Conservation (phyloP, 2,797 vertebrate species). For the Neostethus bicornis region DNA sequence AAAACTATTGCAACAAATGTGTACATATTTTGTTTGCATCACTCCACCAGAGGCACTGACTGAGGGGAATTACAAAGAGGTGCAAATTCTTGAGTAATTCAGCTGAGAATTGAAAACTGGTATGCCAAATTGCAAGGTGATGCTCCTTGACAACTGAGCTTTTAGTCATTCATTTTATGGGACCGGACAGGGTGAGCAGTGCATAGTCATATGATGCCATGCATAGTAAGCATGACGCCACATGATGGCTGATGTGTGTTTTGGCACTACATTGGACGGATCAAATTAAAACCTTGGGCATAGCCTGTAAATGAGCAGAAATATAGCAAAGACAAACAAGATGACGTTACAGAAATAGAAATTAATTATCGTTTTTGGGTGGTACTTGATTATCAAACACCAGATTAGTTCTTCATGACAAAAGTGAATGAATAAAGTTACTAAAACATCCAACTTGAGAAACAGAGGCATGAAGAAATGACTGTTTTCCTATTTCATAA, state of each 20-base stretch:
- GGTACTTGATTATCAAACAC: background rate
- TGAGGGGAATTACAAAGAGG: background rate
- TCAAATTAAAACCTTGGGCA: constrained; percentile 58
- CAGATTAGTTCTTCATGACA: background rate
- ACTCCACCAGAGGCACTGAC: background rate
- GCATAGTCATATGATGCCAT: constrained; percentile 48
- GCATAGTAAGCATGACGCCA: constrained; percentile 40
- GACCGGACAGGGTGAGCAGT: constrained; percentile 13
- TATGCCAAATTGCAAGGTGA: constrained; percentile 4
- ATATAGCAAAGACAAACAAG: constrained; percentile 31
- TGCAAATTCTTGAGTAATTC: constrained; percentile 1
- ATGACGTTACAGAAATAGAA: constrained; percentile 9
- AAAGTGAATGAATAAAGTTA: background rate
- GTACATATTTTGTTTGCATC: background rate
- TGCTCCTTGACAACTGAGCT: background rate
- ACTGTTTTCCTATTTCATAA: too few species aligned
- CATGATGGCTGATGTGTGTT: constrained; percentile 45
- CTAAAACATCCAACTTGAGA: too few species aligned
- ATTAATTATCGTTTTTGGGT: constrained; percentile 8
- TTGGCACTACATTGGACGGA: constrained; percentile 40
- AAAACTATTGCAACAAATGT: background rate
- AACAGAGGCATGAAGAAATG: too few species aligned
- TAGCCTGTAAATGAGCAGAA: constrained; percentile 28
- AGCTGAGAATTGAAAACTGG: constrained; percentile 6
- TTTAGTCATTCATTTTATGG: constrained; percentile 21